These are phyloP conservation scores for Corydoras maculifer DNA, from an alignment of 2,113 vertebrate species.

Conservation along the genomic window DNA sequence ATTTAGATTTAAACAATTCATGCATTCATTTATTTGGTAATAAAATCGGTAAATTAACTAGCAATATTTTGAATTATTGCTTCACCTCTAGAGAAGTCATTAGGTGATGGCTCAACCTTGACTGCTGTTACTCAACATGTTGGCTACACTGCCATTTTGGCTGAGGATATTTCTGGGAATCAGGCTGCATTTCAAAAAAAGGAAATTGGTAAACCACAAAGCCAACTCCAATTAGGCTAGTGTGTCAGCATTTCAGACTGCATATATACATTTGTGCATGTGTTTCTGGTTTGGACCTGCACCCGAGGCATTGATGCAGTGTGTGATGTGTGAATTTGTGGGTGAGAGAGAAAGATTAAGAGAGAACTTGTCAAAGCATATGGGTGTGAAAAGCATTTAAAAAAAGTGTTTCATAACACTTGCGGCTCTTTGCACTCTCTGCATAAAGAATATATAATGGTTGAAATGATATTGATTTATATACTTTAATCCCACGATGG, in stretches of 20 bases:
- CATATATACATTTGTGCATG: constrained; percentile 33
- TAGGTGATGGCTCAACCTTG: constrained; percentile 37
- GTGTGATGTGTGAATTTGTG: neutral
- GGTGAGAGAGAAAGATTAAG: neutral
- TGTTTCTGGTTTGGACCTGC: constrained; percentile 30
- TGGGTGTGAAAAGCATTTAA: neutral
- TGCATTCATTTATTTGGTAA: constrained; percentile 10
- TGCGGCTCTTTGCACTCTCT: neutral
- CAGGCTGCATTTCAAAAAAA: constrained; percentile 51
- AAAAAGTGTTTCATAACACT: neutral
- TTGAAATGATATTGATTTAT: neutral
- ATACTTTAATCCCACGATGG: too few relatives aligned
- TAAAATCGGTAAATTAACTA: constrained; percentile 6
- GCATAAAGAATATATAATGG: neutral
- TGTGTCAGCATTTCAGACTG: constrained; percentile 57
- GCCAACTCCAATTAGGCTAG: constrained; percentile 67
- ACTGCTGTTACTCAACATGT: constrained; percentile 27
- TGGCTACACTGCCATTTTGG: constrained; percentile 38
- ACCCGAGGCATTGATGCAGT: constrained; percentile 11
- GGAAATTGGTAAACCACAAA: constrained; percentile 48
- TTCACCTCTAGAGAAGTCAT: constrained; percentile 35
- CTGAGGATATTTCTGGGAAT: constrained; percentile 48
- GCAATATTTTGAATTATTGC: neutral
- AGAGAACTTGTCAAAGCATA: neutral
- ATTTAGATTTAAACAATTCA: constrained; percentile 1